Evolutionary conservation across 2,113 vertebrate genomes (phyloP).

Genomic region (Dasyprocta punctata): DNA sequence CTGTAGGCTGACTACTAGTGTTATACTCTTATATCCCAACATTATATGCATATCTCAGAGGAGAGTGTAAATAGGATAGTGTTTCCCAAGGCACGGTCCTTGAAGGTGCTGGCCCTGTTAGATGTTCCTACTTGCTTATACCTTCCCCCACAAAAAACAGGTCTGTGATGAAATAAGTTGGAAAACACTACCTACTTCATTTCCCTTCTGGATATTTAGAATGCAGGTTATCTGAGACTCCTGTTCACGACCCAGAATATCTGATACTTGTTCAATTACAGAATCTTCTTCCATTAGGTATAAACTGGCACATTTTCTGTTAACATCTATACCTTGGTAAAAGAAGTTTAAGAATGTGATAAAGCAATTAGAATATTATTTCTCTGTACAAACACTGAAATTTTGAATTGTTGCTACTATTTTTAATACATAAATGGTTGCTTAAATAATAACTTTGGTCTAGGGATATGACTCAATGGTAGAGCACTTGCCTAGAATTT

Average conservation of each 20-base stretch:
- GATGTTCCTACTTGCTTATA: background rate
- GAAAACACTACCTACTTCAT: background rate
- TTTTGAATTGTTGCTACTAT: constrained; percentile 25
- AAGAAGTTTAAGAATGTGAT: constrained; percentile 28
- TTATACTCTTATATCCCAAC: constrained; percentile 16
- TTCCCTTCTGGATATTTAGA: constrained; percentile 1
- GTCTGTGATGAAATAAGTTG: background rate
- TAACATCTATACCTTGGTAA: background rate
- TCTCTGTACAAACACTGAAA: background rate
- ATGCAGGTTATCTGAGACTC: constrained; percentile 14
- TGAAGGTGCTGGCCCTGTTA: background rate
- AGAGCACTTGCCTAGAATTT: background rate
- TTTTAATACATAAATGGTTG: constrained; percentile 18
- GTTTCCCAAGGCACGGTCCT: constrained; percentile 17
- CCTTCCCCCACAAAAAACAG: background rate
- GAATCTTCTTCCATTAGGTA: background rate
- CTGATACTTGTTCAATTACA: constrained; percentile 14
- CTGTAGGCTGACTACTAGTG: background rate
- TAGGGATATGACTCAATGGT: background rate
- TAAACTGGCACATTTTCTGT: background rate
- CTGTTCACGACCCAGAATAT: constrained; percentile 45
- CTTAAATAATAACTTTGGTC: background rate
- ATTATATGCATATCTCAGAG: background rate
- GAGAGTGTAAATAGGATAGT: background rate
- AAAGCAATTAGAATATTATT: constrained; percentile 1